Evolutionary conservation across 2,797 vertebrate species (phyloP), one percentile per base, ranked within the genome.

Genomic region (Manis javanica): DNA sequence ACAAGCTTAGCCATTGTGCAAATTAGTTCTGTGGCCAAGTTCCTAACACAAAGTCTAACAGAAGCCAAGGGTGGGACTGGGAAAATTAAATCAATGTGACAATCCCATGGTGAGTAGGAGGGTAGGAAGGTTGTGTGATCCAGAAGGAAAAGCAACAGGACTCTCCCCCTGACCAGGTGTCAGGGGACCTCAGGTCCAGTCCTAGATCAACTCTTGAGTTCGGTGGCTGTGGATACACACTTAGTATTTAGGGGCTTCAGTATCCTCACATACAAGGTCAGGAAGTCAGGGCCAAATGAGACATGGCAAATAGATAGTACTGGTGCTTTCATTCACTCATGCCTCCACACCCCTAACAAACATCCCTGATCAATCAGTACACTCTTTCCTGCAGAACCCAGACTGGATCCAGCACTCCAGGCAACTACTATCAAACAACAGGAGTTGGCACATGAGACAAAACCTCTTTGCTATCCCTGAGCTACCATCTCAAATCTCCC

Each of bases 11-110:
- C 77, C 78, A 57, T 91, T 95, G 95, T 96, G 71, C 74, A 96
- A 95, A 94, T 89, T 46, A 77, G 57, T 85, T 77, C 91, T 64
- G 26, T 49, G 59, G 96, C 96, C 96, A 97, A 95, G 77, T 92
- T 95, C 39, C 78, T 96, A 90, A 94, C 34, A 51, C n/a, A 51
- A 64, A 84, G 21, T 90, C 64, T 71, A 66, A 72, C 18, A 77
- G 55, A 86, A 92, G 96, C 97, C 97, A 97, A 98, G 97, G 96
- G 96, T 1, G 95, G 97, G 86, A 72, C 94, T 87, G 91, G 92
- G 94, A 96, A 91, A 96, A 66, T 77, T 26, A 96, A 95, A 74
- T 79, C 94, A 75, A 69, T 24, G n/a, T 95, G 95, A 91, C 59
- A 77, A 78, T 9, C 5, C 81, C 11, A 1, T 29, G 9, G 59